Evolutionary conservation across 1,140 invertebrate genomes (phyloP).

Genomic region (Charaxes varanes): DNA sequence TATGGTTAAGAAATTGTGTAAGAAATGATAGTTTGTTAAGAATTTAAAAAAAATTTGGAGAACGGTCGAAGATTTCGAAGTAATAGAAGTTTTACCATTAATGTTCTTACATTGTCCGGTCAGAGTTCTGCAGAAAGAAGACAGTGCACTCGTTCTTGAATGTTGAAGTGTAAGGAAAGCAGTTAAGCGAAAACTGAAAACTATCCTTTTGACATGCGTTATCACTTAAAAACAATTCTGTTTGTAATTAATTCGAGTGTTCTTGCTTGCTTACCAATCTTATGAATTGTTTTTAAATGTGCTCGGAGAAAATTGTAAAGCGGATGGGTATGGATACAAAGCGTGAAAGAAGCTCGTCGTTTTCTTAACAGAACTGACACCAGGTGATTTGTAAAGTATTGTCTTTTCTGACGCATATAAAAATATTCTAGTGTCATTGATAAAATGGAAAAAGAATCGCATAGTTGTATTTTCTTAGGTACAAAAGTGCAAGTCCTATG

Average conservation of each 20-base stretch:
- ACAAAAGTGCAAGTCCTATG: too few relatives aligned
- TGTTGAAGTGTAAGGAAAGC: constrained; percentile 2
- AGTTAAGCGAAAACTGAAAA: constrained; percentile 3
- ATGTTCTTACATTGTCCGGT: too few relatives aligned
- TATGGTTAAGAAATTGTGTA: too few relatives aligned
- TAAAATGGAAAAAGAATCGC: too few relatives aligned
- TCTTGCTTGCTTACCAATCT: too few relatives aligned
- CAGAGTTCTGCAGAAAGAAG: not conserved
- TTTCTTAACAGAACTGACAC: constrained; percentile 1
- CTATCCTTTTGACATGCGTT: not conserved
- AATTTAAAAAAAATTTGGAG: too few relatives aligned
- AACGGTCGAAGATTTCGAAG: too few relatives aligned
- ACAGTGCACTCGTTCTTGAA: constrained; percentile 1
- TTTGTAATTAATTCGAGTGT: not conserved
- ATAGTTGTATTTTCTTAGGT: too few relatives aligned
- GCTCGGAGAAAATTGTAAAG: not conserved
- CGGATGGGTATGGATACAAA: not conserved
- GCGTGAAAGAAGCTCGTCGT: constrained; percentile 3
- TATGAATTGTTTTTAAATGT: not conserved
- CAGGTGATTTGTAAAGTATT: not conserved
- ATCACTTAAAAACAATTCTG: not conserved
- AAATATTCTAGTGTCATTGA: too few relatives aligned
- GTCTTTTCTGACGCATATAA: too few relatives aligned
- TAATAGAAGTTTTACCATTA: not conserved
- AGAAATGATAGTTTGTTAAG: too few relatives aligned